Conservation (phyloP, 2,888 invertebrate species). For the Kuschelorhynchus macadamiae region DNA sequence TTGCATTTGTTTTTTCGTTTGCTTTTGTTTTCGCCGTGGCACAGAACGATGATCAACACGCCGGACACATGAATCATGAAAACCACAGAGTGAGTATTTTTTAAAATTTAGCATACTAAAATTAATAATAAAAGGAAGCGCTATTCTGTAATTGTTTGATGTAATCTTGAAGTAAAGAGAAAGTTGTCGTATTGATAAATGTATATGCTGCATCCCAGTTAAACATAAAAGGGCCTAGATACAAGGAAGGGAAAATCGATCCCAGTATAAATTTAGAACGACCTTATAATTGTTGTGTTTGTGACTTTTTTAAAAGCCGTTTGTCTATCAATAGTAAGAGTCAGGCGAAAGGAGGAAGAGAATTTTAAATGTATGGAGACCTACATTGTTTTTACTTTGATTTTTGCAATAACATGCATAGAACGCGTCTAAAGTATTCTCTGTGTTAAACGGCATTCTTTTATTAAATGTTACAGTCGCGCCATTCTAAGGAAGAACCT, state of each 20-base stretch:
- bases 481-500: too few relatives aligned
- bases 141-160: conserved; percentile 6
- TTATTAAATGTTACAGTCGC: too few relatives aligned
- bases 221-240: conserved; percentile 12
- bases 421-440: too few relatives aligned
- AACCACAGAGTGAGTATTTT: conserved; percentile 50
- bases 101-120: too few relatives aligned
- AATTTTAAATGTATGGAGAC: too few relatives aligned
- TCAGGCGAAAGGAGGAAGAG: too few relatives aligned
- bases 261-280: conserved; percentile 27
- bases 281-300: neutral
- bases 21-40: conserved; percentile 33
- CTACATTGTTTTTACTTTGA: too few relatives aligned
- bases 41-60: conserved; percentile 46
- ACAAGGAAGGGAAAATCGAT: conserved; percentile 31
- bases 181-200: conserved; percentile 3
- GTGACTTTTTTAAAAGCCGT: too few relatives aligned
- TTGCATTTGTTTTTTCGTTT: conserved; percentile 41
- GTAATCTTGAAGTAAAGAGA: neutral
- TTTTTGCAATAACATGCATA: too few relatives aligned
- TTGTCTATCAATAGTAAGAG: too few relatives aligned
- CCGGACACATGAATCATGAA: conserved; percentile 46
- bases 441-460: too few relatives aligned
- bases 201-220: neutral
- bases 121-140: neutral